Conservation (phyloP, 2,888 invertebrate species). For the Hypomecis punctinalis region DNA sequence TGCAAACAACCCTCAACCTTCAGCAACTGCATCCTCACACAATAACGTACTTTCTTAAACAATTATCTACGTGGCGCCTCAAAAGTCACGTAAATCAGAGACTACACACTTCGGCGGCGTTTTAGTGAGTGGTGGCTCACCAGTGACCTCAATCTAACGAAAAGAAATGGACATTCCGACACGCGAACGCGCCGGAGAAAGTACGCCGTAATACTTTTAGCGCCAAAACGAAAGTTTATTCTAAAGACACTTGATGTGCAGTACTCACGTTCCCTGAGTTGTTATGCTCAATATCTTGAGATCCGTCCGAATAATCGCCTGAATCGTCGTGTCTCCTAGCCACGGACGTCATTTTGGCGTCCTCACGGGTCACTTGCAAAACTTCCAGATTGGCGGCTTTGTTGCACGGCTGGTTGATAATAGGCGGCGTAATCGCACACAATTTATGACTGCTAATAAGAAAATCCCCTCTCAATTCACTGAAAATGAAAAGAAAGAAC, state of each 20-base stretch:
- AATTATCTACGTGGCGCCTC: conserved; percentile 62
- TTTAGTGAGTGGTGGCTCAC: conserved; percentile 72
- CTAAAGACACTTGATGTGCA: conserved; percentile 42
- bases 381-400: conserved; percentile 78
- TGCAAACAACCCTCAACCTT: conserved; percentile 77
- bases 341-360: conserved; percentile 81
- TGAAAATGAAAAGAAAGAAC: conserved; percentile 68
- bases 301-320: conserved; percentile 80
- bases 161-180: conserved; percentile 82
- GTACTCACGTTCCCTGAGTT: conserved; percentile 78
- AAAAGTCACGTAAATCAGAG: conserved; percentile 53
- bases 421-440: conserved; percentile 57
- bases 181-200: conserved; percentile 80
- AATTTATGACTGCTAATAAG: conserved; percentile 56
- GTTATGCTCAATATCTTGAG: conserved; percentile 77
- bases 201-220: conserved; percentile 73
- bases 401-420: conserved; percentile 52
- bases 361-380: conserved; percentile 72
- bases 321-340: conserved; percentile 76
- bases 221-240: conserved; percentile 77
- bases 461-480: conserved; percentile 69
- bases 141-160: conserved; percentile 79
- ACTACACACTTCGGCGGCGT: conserved; percentile 64
- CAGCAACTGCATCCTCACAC: conserved; percentile 70
- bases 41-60: conserved; percentile 46